Conservation (phyloP, 2,797 vertebrate genomes). For the Coregonus sp. region DNA sequence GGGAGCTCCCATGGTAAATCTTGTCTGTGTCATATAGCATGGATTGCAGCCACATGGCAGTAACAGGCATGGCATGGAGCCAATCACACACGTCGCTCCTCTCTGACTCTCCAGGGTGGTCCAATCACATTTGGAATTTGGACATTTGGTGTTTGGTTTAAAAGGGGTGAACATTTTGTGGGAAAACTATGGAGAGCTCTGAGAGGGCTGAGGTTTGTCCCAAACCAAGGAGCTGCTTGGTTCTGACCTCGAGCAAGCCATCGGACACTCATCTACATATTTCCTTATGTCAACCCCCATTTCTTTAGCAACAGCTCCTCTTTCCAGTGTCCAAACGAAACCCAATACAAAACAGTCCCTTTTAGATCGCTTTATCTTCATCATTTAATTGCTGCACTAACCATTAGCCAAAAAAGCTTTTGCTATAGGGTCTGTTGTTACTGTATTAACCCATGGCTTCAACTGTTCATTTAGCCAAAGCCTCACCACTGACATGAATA, state of each 20-base stretch:
- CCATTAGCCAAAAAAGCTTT: not conserved
- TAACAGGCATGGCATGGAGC: constrained; percentile 60
- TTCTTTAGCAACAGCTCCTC: constrained; percentile 9
- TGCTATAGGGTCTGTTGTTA: not conserved
- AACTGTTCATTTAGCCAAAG: not conserved
- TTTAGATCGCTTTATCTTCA: not conserved
- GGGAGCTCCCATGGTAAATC: constrained; percentile 93
- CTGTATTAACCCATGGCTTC: not conserved
- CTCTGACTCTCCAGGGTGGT: constrained; percentile 58
- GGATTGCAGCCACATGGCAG: constrained; percentile 76
- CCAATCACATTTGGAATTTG: constrained; percentile 24
- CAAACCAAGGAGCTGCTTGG: constrained; percentile 43
- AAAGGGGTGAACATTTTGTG: not conserved
- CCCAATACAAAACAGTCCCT: not conserved
- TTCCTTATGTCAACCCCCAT: not conserved
- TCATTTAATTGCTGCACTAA: not conserved
- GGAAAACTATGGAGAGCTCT: constrained; percentile 53
- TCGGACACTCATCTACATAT: not conserved
- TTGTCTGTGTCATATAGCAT: constrained; percentile 78
- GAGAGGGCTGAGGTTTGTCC: constrained; percentile 44
- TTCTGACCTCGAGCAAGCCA: constrained; percentile 9
- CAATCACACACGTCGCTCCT: constrained; percentile 53
- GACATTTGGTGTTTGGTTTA: not conserved
- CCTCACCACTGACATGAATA: not conserved
- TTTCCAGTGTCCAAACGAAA: not conserved